Base-by-base conservation (phyloP, 1,140 invertebrate species). In the Leguminivora glycinivorella region DNA sequence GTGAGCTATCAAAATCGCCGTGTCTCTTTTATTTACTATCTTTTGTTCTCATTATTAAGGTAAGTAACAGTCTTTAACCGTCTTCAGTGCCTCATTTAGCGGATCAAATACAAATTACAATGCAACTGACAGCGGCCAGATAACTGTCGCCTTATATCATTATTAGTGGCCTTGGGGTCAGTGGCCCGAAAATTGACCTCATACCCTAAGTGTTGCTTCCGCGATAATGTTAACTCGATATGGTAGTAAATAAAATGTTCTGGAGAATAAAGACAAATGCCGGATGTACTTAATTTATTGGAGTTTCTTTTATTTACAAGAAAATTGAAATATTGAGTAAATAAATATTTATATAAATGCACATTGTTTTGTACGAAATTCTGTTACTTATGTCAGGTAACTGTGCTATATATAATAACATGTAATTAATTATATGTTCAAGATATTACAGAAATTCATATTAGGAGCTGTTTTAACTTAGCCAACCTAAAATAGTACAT, bases 141-240 rank as follows among this genome's bases (percentile, higher is more conserved):
- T 63, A 63, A 63, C 58, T 63, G 58, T 63, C 58, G 58, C 58
- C 26, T 63, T 63, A 63, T 34, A 29, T 19, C 47, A 52, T 29
- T 63, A 63, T 63, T 63, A 63, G 58, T 63, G 58, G 26, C 25
- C 25, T 22, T 63, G 58, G 25, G 58, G 58, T 63, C 58, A 63
- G 25, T 34, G 25, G 25, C 58, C 56, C 58, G 12, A 63, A 63
- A 63, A 63, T 63, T 63, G 58, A 63, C 58, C 58, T 63, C 58
- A 29, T 17, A 29, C 25, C 58, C 25, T 31, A 63, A 63, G 58
- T 63, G 58, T 63, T 63, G 26, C 58, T 63, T 63, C 58, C 58
- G 58, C 26, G 58, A 63, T 63, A 63, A 63, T 34, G 25, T 63
- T 63, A 63, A 63, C 58, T 63, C 26, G 58, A 31, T 60, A 26